phyloP scores from a whole-genome alignment of 2,888 invertebrate genomes.

The Ophonus ardosiacus region DNA sequence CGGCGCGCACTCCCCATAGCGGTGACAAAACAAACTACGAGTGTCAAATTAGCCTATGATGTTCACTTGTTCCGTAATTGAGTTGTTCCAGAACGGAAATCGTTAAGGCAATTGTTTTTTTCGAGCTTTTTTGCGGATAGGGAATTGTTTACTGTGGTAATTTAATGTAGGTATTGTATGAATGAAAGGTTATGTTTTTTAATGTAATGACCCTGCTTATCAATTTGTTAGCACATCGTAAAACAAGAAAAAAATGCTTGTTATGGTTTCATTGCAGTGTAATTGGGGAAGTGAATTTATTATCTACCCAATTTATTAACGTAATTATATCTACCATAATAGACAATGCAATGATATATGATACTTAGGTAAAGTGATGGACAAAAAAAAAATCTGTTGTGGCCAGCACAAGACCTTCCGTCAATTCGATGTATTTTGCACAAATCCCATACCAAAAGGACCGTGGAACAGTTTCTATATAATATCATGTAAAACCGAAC shows the following conservation, averaged over 20 bases:
- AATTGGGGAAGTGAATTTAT: constrained; percentile 25
- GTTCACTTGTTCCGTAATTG: constrained; percentile 51
- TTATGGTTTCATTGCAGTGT: constrained; percentile 15
- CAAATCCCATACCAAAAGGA: no score
- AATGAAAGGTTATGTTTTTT: constrained; percentile 20
- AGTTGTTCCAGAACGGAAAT: constrained; percentile 58
- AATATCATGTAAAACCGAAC: no score
- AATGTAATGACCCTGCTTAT: constrained; percentile 31
- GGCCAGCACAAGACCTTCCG: no score
- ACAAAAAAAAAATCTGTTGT: no score
- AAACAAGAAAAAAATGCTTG: constrained; percentile 36
- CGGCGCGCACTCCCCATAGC: constrained; percentile 2
- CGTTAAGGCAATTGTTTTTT: constrained; percentile 53
- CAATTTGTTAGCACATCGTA: constrained; percentile 34
- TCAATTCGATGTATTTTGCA: no score
- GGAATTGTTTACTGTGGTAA: constrained; percentile 47
- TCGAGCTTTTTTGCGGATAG: constrained; percentile 48
- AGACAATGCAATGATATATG: background rate
- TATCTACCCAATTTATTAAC: constrained; percentile 15
- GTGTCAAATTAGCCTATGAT: constrained; percentile 55
- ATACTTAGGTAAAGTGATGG: no score
- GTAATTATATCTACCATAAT: background rate
- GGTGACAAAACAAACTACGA: constrained; percentile 28
- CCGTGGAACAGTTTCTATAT: no score
- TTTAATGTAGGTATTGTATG: constrained; percentile 41